phyloP scores from a whole-genome alignment of 2,113 vertebrate species.

The Percina caprodes region DNA sequence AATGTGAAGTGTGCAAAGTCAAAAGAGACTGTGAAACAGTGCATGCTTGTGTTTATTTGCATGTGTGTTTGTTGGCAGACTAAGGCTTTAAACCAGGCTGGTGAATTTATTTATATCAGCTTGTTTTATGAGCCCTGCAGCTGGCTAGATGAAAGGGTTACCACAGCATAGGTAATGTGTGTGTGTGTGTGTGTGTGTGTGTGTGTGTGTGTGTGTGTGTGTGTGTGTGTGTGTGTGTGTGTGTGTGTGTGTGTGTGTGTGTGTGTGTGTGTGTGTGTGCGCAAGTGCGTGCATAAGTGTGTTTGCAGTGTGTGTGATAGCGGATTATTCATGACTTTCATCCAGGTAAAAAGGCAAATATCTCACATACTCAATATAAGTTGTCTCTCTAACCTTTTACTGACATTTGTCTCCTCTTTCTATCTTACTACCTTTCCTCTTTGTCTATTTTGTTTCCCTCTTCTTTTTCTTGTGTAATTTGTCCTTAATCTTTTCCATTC shows the following conservation, averaged over 20 bases:
- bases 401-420: background rate
- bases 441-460: slow-evolving; percentile 24
- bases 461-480: slow-evolving; percentile 5
- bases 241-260: background rate
- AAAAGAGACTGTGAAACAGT: slow-evolving; percentile 61
- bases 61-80: slow-evolving; percentile 26
- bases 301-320: slow-evolving; percentile 12
- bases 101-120: slow-evolving; percentile 71
- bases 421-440: slow-evolving; percentile 15
- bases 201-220: background rate
- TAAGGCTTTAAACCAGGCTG: slow-evolving; percentile 56
- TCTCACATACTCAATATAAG: slow-evolving; percentile 41
- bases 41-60: slow-evolving; percentile 15
- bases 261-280: background rate
- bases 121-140: slow-evolving; percentile 66
- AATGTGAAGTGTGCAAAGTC: slow-evolving; percentile 65
- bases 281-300: background rate
- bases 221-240: background rate
- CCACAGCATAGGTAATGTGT: slow-evolving; percentile 23
- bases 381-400: slow-evolving; percentile 48
- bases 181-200: slow-evolving; percentile 12
- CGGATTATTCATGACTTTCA: slow-evolving; percentile 56
- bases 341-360: slow-evolving; percentile 52
- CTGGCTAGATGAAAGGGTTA: slow-evolving; percentile 66
- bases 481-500: background rate